Conservation (phyloP, 1,140 invertebrate genomes). For the Brachionus koreanus region DNA sequence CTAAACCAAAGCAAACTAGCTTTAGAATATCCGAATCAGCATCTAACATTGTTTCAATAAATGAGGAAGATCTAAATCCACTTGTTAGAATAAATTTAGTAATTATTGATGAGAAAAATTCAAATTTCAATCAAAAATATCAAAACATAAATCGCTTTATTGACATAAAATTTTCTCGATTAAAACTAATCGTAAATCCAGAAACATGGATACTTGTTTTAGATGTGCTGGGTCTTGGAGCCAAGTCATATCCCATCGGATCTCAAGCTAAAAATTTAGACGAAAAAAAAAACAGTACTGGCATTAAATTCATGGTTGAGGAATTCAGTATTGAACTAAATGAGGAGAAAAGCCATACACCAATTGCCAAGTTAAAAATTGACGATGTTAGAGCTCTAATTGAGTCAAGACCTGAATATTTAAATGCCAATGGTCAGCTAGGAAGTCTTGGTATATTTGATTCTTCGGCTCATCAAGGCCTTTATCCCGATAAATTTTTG, state of each 20-base stretch:
- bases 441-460: conserved; percentile 76
- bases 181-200: conserved; percentile 82
- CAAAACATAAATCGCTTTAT: conserved; percentile 63
- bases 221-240: conserved; percentile 72
- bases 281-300: background rate
- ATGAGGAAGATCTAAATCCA: conserved; percentile 46
- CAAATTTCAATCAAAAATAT: conserved; percentile 63
- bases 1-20: conserved; percentile 38
- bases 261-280: background rate
- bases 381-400: background rate
- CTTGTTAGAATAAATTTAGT: conserved; percentile 65
- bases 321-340: conserved; percentile 11
- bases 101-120: conserved; percentile 63
- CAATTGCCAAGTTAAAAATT: background rate
- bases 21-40: background rate
- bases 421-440: conserved; percentile 58
- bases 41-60: background rate
- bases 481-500: conserved; percentile 78
- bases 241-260: conserved; percentile 49
- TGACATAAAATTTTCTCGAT: conserved; percentile 80
- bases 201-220: conserved; percentile 86
- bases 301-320: conserved; percentile 2
- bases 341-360: background rate
- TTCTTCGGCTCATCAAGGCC: conserved; percentile 68
- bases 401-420: conserved; percentile 47